These are phyloP conservation scores for Illadopsis cleaveri DNA, from an alignment of 2,113 vertebrate genomes.

Conservation along the genomic window DNA sequence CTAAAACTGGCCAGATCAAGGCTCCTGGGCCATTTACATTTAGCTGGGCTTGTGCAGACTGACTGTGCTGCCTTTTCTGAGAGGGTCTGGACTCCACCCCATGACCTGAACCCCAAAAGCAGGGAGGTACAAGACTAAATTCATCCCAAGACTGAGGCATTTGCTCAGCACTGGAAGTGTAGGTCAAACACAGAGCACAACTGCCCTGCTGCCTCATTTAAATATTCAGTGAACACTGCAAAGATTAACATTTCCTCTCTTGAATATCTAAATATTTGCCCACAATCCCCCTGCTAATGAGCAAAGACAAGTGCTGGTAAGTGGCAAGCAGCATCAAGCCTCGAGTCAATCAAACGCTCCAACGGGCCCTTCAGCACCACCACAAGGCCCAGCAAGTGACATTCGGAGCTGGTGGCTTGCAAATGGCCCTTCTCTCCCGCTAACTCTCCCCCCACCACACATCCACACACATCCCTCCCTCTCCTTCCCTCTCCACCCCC, in stretches of 20 bases:
- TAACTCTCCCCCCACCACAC: conserved; percentile 21
- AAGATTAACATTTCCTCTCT: conserved; percentile 73
- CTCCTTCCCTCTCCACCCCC: conserved; percentile 46
- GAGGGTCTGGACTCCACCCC: background rate
- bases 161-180: background rate
- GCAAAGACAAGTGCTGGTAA: conserved; percentile 95
- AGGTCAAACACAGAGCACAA: conserved; percentile 39
- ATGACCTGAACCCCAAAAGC: background rate
- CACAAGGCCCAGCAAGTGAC: conserved; percentile 82
- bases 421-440: conserved; percentile 72
- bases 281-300: conserved; percentile 82
- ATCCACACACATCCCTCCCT: conserved; percentile 32
- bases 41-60: background rate
- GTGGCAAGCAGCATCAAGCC: conserved; percentile 90
- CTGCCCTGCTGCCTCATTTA: conserved; percentile 53
- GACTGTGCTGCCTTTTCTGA: background rate
- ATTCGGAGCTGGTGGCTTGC: conserved; percentile 83
- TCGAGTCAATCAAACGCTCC: conserved; percentile 90
- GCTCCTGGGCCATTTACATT: background rate
- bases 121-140: background rate
- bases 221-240: conserved; percentile 65
- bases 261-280: conserved; percentile 74
- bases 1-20: background rate
- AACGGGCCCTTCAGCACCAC: conserved; percentile 79
- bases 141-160: background rate